phyloP scores from a whole-genome alignment of 2,113 vertebrate genomes.

The Ranitomeya imitator region DNA sequence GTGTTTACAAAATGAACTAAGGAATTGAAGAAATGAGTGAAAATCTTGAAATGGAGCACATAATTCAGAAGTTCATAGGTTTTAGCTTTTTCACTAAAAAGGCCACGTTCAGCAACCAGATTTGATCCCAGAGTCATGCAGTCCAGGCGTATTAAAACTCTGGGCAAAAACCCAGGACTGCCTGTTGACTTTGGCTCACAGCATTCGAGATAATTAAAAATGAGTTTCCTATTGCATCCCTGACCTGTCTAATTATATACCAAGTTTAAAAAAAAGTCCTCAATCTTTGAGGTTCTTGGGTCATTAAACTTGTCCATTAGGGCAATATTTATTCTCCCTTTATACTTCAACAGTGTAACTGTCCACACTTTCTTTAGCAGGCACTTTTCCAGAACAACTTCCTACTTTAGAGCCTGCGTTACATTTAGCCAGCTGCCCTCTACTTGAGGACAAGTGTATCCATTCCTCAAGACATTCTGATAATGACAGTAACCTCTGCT shows the following conservation, averaged over 20 bases:
- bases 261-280: background rate
- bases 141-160: background rate
- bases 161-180: conserved; percentile 37
- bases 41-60: background rate
- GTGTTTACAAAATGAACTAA: background rate
- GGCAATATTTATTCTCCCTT: background rate
- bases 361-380: background rate
- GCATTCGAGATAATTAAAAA: conserved; percentile 46
- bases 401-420: background rate
- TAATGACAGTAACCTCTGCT: background rate
- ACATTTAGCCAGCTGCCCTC: conserved; percentile 8
- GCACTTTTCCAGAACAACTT: conserved; percentile 9
- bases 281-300: background rate
- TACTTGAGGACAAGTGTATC: background rate
- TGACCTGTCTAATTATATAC: conserved; percentile 26
- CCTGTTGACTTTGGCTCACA: conserved; percentile 47
- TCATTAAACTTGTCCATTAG: background rate
- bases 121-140: conserved; percentile 16
- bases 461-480: background rate
- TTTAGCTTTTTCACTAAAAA: conserved; percentile 9
- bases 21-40: no score
- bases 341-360: background rate
- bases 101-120: background rate
- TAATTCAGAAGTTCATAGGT: background rate
- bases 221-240: conserved; percentile 32